phyloP scores from a whole-genome alignment of 2,113 vertebrate genomes.

The Gila orcuttii region DNA sequence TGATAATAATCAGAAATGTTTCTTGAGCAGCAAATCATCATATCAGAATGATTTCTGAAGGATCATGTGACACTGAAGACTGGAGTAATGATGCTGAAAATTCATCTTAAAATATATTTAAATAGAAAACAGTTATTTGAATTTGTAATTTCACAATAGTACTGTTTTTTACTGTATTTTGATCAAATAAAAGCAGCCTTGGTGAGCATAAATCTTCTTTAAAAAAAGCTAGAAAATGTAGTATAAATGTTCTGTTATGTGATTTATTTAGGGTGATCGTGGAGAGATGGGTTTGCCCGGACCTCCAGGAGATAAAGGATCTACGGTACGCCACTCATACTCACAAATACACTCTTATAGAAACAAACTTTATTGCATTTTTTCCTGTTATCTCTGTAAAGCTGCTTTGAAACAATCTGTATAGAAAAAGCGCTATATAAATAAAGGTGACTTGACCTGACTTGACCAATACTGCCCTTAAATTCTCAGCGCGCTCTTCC shows the following conservation, averaged over 20 bases:
- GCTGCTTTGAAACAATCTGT: too few species aligned
- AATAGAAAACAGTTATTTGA: neutral
- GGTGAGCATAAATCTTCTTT: neutral
- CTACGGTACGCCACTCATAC: constrained; percentile 75
- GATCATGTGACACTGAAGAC: neutral
- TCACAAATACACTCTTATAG: neutral
- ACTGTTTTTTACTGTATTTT: neutral
- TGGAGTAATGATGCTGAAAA: neutral
- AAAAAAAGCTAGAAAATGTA: neutral
- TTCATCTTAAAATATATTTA: neutral
- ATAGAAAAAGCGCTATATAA: too few species aligned
- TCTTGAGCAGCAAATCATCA: neutral
- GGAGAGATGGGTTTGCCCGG: constrained; percentile 89
- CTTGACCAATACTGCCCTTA: neutral
- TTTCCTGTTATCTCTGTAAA: too few species aligned
- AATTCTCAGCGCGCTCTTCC: neutral
- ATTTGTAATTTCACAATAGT: neutral
- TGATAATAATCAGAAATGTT: too few species aligned
- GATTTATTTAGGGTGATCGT: constrained; percentile 85
- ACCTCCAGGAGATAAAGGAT: constrained; percentile 90
- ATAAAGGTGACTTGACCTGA: too few species aligned
- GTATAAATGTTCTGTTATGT: constrained; percentile 12
- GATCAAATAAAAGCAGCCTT: neutral
- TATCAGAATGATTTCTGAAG: neutral
- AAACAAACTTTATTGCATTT: too few species aligned